Conservation (phyloP, 2,797 vertebrate species). For the Gambusia yucatana region DNA sequence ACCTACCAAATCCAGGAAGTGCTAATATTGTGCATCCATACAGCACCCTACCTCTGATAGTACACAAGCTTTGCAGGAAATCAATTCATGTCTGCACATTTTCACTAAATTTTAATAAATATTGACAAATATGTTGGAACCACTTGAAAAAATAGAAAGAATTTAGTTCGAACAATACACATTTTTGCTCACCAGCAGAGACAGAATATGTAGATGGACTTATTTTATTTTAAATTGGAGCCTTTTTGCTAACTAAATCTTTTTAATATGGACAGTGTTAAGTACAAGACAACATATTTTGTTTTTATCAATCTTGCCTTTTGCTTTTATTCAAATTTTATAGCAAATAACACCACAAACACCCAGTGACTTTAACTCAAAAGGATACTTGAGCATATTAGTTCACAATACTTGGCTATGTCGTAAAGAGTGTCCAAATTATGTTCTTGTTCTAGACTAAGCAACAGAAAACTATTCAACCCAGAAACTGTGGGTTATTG, state of each 20-base stretch:
- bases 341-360: background rate
- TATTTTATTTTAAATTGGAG: background rate
- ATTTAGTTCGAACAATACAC: background rate
- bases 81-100: background rate
- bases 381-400: background rate
- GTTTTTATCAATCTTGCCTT: background rate
- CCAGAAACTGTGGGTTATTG: background rate
- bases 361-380: background rate
- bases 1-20: constrained; percentile 37
- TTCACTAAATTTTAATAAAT: background rate
- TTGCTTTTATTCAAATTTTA: background rate
- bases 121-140: background rate
- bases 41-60: background rate
- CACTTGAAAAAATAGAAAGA: background rate
- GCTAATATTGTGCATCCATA: background rate
- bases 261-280: background rate
- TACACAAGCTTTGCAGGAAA: background rate
- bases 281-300: background rate
- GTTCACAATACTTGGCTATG: background rate
- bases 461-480: background rate
- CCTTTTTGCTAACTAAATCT: background rate
- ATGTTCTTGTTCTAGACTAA: background rate
- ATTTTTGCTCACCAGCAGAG: background rate
- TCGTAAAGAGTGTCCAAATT: background rate
- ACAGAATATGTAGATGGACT: background rate